phyloP scores from a whole-genome alignment of 2,888 invertebrate genomes.

The Tipula unca region DNA sequence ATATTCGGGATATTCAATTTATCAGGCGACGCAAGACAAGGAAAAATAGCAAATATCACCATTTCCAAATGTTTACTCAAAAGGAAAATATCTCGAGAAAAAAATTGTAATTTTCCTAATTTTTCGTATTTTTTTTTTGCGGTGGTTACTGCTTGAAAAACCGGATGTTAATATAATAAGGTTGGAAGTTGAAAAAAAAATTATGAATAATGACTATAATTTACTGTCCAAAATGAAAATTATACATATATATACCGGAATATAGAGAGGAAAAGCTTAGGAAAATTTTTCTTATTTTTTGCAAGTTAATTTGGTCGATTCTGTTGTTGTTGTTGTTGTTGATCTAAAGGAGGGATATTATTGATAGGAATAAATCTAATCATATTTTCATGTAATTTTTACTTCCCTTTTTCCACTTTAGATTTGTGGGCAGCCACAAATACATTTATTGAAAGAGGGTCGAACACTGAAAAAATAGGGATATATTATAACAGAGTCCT shows the following conservation, averaged over 20 bases:
- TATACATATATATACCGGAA: background rate
- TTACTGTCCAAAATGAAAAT: background rate
- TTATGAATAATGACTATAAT: background rate
- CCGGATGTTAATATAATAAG: conserved; percentile 8
- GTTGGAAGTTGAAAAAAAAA: background rate
- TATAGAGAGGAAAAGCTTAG: background rate
- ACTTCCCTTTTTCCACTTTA: background rate
- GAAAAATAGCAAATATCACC: background rate
- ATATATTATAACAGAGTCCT: background rate
- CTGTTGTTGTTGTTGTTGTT: no score
- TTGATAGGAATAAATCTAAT: background rate
- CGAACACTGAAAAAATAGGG: background rate
- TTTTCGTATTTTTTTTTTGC: background rate
- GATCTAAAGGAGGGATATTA: background rate
- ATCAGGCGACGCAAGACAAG: background rate
- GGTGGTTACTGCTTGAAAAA: background rate
- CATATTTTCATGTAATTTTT: background rate
- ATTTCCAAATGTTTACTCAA: conserved; percentile 8
- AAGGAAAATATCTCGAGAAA: background rate
- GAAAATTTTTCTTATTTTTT: background rate
- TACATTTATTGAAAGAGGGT: background rate
- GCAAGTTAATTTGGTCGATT: background rate
- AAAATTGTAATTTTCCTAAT: background rate
- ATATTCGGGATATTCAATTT: background rate
- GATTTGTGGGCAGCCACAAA: background rate